These are phyloP conservation scores for Pocillopora damicornis DNA, from an alignment of 64 coral and sea anemone species.

Conservation along the genomic window DNA sequence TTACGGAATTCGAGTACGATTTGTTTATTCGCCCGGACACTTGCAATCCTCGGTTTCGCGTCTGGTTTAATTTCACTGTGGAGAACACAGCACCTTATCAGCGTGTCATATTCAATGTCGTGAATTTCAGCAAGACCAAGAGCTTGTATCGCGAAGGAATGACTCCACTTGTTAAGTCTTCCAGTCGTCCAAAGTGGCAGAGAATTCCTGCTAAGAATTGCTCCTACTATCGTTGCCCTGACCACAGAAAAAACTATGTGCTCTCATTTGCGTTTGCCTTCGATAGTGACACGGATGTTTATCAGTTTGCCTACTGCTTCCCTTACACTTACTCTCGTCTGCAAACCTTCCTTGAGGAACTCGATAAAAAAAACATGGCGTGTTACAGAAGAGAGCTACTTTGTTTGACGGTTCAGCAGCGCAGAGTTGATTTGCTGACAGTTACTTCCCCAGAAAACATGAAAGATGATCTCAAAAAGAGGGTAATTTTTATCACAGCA, in stretches of 20 bases:
- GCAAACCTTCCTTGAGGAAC: slow-evolving; percentile 74
- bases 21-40: slow-evolving; percentile 97
- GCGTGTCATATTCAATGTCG: slow-evolving; percentile 94
- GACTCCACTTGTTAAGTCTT: slow-evolving; percentile 95
- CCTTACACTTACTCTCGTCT: slow-evolving; percentile 92
- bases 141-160: slow-evolving; percentile 98
- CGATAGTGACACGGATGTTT: slow-evolving; percentile 93
- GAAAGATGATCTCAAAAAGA: slow-evolving; percentile 54
- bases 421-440: slow-evolving; percentile 81
- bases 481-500: slow-evolving; percentile 94
- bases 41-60: slow-evolving; percentile 89
- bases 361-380: slow-evolving; percentile 58
- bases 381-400: slow-evolving; percentile 82
- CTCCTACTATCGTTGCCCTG: slow-evolving; percentile 97
- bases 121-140: slow-evolving; percentile 99
- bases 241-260: slow-evolving; percentile 98
- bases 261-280: slow-evolving; percentile 97
- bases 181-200: slow-evolving; percentile 94
- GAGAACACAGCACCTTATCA: slow-evolving; percentile 93
- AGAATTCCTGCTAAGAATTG: slow-evolving; percentile 94
- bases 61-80: slow-evolving; percentile 99
- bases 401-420: slow-evolving; percentile 85
- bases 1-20: slow-evolving; percentile 98
- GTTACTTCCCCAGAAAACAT: slow-evolving; percentile 84
- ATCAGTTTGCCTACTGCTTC: slow-evolving; percentile 98